Evolutionary conservation across 1,140 invertebrate species (phyloP).

Genomic region (Zaprionus nigranus): DNA sequence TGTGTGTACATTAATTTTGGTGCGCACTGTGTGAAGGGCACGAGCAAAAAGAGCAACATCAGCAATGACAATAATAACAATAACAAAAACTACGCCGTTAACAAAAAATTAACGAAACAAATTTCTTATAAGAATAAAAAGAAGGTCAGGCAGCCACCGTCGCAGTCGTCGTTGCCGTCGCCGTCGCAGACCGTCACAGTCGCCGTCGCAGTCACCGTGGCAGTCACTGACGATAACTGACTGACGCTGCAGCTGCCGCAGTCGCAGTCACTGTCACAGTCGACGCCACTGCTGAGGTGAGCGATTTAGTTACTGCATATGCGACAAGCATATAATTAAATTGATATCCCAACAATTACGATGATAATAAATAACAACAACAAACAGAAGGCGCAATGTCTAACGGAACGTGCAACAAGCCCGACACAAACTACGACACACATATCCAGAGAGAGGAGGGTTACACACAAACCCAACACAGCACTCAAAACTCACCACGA

Average conservation of each 20-base stretch:
- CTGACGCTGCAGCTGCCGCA: neutral
- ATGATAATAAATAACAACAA: constrained; percentile 30
- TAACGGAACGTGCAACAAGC: constrained; percentile 55
- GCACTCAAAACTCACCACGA: constrained; percentile 43
- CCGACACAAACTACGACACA: constrained; percentile 7
- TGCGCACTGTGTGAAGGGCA: constrained; percentile 38
- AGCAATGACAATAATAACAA: no score
- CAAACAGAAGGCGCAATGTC: constrained; percentile 37
- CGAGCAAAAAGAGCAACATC: no score
- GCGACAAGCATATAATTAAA: constrained; percentile 44
- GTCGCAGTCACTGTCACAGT: constrained; percentile 16
- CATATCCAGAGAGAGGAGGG: neutral
- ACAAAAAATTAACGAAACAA: constrained; percentile 39
- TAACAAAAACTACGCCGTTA: constrained; percentile 49
- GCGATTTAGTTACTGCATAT: constrained; percentile 43
- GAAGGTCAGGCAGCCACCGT: constrained; percentile 46
- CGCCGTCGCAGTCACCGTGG: neutral
- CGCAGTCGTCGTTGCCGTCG: neutral
- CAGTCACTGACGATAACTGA: neutral
- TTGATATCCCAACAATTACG: constrained; percentile 49
- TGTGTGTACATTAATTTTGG: constrained; percentile 17
- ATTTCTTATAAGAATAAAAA: constrained; percentile 50
- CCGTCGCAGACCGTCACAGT: neutral
- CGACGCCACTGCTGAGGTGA: constrained; percentile 19
- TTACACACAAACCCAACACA: neutral